These are phyloP conservation scores for Oreochromis tanganicae DNA, from an alignment of 2,113 vertebrate genomes.

Conservation along the genomic window DNA sequence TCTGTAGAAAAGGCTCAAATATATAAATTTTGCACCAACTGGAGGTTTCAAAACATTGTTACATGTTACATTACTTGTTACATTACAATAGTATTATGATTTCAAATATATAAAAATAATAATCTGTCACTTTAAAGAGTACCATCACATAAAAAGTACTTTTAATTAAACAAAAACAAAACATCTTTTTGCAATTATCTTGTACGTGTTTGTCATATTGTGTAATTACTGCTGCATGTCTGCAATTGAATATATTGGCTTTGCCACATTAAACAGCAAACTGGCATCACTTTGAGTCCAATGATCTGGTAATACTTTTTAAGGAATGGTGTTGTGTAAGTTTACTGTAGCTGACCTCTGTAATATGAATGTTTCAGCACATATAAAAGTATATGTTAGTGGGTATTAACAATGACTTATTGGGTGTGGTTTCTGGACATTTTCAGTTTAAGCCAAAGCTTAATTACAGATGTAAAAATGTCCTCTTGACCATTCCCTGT, in stretches of 20 bases:
- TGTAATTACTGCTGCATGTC: neutral
- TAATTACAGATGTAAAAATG: neutral
- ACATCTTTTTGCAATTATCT: neutral
- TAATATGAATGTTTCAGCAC: neutral
- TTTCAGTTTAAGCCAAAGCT: neutral
- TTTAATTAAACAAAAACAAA: neutral
- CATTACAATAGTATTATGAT: neutral
- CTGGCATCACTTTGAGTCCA: neutral
- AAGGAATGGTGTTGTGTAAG: neutral
- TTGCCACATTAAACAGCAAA: neutral
- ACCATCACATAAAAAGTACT: neutral
- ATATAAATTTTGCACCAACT: neutral
- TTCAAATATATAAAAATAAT: neutral
- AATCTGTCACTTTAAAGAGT: neutral
- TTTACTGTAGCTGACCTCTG: neutral
- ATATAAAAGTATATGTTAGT: neutral
- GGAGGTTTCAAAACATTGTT: neutral
- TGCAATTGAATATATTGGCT: neutral
- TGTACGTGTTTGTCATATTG: neutral
- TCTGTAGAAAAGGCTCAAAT: neutral
- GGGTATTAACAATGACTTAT: neutral
- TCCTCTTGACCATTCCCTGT: neutral
- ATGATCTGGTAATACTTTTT: neutral
- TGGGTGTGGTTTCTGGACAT: neutral
- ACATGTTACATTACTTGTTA: neutral